These are phyloP conservation scores for Pollenia griseotomentosa DNA, from an alignment of 2,888 invertebrate genomes.

Conservation along the genomic window DNA sequence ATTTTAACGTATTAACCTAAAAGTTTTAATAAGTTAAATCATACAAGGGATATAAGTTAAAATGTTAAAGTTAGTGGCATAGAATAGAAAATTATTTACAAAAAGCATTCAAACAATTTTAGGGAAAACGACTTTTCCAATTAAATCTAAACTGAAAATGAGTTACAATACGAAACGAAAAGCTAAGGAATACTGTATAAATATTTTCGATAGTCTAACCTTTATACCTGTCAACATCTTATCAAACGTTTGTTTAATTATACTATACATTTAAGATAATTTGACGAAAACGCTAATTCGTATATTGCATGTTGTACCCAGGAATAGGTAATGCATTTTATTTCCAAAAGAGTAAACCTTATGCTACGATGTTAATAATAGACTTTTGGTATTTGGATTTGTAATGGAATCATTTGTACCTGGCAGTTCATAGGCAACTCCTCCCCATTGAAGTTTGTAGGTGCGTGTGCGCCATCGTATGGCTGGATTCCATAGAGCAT, in stretches of 20 bases:
- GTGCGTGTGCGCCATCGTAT: slow-evolving; percentile 97
- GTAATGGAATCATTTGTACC: slow-evolving; percentile 62
- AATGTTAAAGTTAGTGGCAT: slow-evolving; percentile 8
- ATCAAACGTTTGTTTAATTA: neutral
- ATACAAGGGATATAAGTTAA: slow-evolving; percentile 8
- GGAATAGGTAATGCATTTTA: slow-evolving; percentile 31
- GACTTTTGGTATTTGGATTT: slow-evolving; percentile 72
- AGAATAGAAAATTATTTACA: slow-evolving; percentile 41
- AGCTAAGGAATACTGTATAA: slow-evolving; percentile 7
- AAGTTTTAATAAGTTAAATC: slow-evolving; percentile 53
- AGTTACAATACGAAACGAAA: slow-evolving; percentile 6
- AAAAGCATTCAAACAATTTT: slow-evolving; percentile 11
- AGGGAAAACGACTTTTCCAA: neutral
- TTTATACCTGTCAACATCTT: slow-evolving; percentile 17
- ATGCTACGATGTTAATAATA: slow-evolving; percentile 74
- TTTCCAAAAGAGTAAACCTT: slow-evolving; percentile 49
- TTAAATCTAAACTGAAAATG: neutral
- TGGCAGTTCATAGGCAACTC: slow-evolving; percentile 94
- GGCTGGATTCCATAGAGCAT: slow-evolving; percentile 93
- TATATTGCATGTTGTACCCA: slow-evolving; percentile 46
- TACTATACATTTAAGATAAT: slow-evolving; percentile 43
- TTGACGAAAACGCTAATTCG: slow-evolving; percentile 59
- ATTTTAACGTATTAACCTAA: slow-evolving; percentile 24
- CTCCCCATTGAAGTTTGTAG: slow-evolving; percentile 97
- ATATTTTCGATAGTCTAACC: slow-evolving; percentile 18